Percentiles rank a stretch among this genome's conserved stretches.
Evolutionary conservation across 2,797 vertebrate genomes (phyloP).

Genomic region (Enteromius paludinosus): DNA sequence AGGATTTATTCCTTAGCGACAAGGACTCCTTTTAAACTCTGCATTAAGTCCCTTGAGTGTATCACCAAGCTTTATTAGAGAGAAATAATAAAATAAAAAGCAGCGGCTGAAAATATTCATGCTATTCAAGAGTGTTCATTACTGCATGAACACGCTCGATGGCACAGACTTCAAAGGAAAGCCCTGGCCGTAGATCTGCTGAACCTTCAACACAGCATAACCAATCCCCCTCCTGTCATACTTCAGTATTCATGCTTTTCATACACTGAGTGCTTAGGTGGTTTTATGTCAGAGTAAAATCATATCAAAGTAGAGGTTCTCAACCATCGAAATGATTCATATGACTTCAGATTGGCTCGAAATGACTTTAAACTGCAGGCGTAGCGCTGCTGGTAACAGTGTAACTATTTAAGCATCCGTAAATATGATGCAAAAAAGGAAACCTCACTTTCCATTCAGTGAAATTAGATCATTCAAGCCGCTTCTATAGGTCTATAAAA

Average conservation of each 20-base stretch:
- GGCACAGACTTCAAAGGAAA: slow-evolving; percentile 21
- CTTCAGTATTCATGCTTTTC: slow-evolving; percentile 13
- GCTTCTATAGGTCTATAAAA: neutral
- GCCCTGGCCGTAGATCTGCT: neutral
- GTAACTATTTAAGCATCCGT: neutral
- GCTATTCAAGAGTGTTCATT: slow-evolving; percentile 26
- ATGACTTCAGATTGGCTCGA: neutral
- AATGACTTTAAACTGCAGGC: slow-evolving; percentile 18
- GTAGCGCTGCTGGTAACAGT: neutral
- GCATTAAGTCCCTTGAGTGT: slow-evolving; percentile 8
- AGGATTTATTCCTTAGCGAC: slow-evolving; percentile 22
- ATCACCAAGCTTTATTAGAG: neutral
- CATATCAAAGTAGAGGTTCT: neutral
- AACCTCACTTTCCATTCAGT: neutral
- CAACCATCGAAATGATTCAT: neutral
- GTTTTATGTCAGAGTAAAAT: slow-evolving; percentile 19
- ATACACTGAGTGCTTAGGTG: slow-evolving; percentile 6
- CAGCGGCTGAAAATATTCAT: slow-evolving; percentile 13
- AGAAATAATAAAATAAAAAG: slow-evolving; percentile 2
- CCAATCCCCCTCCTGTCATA: neutral
- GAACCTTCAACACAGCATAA: slow-evolving; percentile 20
- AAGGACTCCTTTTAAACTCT: slow-evolving; percentile 6
- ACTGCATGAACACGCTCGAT: slow-evolving; percentile 10
- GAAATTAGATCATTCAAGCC: neutral
- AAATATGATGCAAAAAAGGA: slow-evolving; percentile 12